Evolutionary conservation across 1,140 invertebrate genomes (phyloP).

Genomic region (Spodoptera litura): DNA sequence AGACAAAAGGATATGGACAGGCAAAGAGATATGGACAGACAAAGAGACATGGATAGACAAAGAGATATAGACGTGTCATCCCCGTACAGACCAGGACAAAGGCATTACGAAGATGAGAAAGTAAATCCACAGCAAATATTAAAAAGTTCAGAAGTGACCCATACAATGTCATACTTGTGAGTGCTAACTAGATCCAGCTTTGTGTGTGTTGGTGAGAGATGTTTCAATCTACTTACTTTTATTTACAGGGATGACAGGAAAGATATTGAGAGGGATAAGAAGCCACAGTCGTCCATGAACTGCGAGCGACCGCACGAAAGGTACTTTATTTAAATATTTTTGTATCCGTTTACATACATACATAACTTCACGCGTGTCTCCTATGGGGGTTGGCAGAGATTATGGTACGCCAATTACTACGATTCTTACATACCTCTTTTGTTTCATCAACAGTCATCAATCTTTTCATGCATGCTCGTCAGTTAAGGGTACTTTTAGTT

Average conservation of each 20-base stretch:
- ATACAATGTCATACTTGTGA: constrained; percentile 59
- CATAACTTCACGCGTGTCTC: no score
- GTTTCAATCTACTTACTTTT: constrained; percentile 9
- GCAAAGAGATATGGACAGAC: constrained; percentile 55
- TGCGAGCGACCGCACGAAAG: constrained; percentile 77
- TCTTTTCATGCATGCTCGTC: no score
- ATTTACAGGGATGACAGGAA: constrained; percentile 66
- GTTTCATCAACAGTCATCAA: no score
- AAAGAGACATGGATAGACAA: constrained; percentile 55
- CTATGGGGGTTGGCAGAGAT: no score
- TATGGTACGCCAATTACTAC: no score
- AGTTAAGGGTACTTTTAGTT: no score
- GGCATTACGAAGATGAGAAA: constrained; percentile 68
- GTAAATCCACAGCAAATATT: constrained; percentile 49
- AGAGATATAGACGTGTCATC: constrained; percentile 50
- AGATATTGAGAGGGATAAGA: constrained; percentile 63
- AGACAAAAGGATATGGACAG: constrained; percentile 51
- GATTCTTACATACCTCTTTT: no score
- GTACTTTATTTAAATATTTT: constrained; percentile 50
- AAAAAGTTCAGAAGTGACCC: constrained; percentile 62
- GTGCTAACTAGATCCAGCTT: constrained; percentile 20
- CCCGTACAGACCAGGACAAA: not conserved
- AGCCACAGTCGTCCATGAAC: constrained; percentile 60
- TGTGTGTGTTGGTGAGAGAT: not conserved
- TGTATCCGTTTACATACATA: no score